Evolutionary conservation across 2,797 vertebrate species (phyloP).

Genomic region (Coccyzus lansbergi): DNA sequence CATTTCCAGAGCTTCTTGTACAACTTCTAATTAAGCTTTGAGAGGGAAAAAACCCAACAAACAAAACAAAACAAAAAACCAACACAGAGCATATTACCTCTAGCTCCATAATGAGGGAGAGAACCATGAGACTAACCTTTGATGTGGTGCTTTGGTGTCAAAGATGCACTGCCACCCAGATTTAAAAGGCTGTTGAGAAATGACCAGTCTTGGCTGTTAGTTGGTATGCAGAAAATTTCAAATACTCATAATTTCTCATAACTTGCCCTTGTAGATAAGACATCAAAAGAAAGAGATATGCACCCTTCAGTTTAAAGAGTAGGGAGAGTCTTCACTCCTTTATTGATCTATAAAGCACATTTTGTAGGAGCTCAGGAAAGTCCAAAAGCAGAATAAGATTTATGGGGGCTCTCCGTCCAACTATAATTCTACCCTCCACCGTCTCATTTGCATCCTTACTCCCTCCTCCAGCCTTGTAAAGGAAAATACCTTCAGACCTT

Average conservation of each 20-base stretch:
- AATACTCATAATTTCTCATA: background rate
- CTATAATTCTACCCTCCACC: background rate
- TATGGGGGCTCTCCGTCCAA: background rate
- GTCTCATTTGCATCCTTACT: background rate
- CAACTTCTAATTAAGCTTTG: background rate
- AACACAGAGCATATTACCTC: background rate
- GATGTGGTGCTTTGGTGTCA: background rate
- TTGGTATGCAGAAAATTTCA: background rate
- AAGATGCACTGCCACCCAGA: background rate
- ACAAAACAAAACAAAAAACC: too few relatives aligned
- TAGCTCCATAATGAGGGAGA: background rate
- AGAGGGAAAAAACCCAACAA: background rate
- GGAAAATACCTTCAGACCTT: background rate
- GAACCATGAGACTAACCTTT: background rate
- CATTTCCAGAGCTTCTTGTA: background rate
- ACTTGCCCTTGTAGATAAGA: background rate
- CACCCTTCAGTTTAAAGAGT: background rate
- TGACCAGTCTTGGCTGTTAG: background rate
- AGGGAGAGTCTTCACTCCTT: background rate
- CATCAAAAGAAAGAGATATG: background rate
- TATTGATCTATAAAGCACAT: background rate
- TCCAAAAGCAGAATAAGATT: background rate
- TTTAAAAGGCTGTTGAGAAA: background rate
- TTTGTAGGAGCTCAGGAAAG: background rate
- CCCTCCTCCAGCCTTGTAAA: background rate